Evolutionary conservation across 2,888 invertebrate genomes (phyloP).

Genomic region (Drosophila mettleri): DNA sequence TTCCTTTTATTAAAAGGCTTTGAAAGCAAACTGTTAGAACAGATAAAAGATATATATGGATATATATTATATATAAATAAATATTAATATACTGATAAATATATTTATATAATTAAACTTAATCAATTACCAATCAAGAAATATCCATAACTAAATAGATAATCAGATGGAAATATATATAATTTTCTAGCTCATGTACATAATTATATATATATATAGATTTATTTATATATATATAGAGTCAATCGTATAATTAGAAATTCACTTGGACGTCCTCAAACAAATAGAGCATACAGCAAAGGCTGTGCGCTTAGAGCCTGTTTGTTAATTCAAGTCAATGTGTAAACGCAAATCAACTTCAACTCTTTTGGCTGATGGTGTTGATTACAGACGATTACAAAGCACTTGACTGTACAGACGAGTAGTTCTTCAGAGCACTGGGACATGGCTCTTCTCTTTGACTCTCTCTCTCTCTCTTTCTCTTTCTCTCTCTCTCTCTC

Average conservation of each 20-base stretch:
- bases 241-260: background rate
- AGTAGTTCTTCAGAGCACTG: conserved; percentile 32
- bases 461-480: background rate
- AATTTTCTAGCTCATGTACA: no score
- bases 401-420: conserved; percentile 47
- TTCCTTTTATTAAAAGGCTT: no score
- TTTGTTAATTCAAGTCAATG: conserved; percentile 10
- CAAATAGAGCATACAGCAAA: conserved; percentile 1
- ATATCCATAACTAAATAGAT: no score
- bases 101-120: no score
- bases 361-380: conserved; percentile 48
- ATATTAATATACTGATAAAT: no score
- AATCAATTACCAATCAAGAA: no score
- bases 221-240: background rate
- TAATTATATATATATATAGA: no score
- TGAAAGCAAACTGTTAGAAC: no score
- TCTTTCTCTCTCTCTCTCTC: background rate
- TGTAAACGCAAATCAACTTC: conserved; percentile 34
- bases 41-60: no score
- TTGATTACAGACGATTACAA: conserved; percentile 74
- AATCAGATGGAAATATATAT: no score
- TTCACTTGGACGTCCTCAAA: no score
- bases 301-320: background rate
- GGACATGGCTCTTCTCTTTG: conserved; percentile 9
- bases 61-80: no score